Conservation (phyloP, 2,888 invertebrate genomes). For the Drosophila siamana region DNA sequence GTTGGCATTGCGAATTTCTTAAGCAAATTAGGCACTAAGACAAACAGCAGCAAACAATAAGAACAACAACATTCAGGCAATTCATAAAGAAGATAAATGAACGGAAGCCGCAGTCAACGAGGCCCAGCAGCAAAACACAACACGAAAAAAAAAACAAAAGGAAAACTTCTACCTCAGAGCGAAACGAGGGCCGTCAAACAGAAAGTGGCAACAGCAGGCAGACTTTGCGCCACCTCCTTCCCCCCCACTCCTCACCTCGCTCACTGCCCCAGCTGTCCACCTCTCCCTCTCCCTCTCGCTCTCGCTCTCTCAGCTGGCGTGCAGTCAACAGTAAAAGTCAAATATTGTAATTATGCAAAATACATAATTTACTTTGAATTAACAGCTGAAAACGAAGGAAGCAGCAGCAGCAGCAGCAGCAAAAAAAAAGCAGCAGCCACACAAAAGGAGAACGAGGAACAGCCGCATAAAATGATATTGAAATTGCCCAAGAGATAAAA, state of each 20-base stretch:
- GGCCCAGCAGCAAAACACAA: constrained; percentile 15
- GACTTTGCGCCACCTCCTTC: not conserved
- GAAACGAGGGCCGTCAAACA: constrained; percentile 1
- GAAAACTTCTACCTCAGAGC: constrained; percentile 5
- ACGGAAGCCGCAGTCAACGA: constrained; percentile 58
- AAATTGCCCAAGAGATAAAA: constrained; percentile 60
- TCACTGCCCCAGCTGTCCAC: not conserved
- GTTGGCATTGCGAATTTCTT: constrained; percentile 32
- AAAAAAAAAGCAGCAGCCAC: constrained; percentile 15
- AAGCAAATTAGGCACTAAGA: constrained; percentile 39
- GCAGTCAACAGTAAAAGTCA: constrained; percentile 80
- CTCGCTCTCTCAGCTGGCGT: no score
- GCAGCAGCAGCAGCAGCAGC: constrained; percentile 12
- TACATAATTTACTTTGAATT: constrained; percentile 80
- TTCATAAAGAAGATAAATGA: constrained; percentile 64
- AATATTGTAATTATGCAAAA: constrained; percentile 80
- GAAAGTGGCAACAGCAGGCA: constrained; percentile 31
- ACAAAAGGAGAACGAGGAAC: constrained; percentile 21
- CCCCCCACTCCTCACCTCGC: no score
- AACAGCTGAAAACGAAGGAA: constrained; percentile 72
- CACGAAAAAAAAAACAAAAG: constrained; percentile 4
- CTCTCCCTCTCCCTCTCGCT: constrained; percentile 4
- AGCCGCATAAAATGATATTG: constrained; percentile 54
- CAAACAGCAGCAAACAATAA: constrained; percentile 7
- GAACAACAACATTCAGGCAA: constrained; percentile 32